Percentiles rank a stretch among this genome's conserved stretches.
These are phyloP conservation scores for Emydura subglobosa DNA, from an alignment of 2,113 vertebrate species.

Conservation along the genomic window DNA sequence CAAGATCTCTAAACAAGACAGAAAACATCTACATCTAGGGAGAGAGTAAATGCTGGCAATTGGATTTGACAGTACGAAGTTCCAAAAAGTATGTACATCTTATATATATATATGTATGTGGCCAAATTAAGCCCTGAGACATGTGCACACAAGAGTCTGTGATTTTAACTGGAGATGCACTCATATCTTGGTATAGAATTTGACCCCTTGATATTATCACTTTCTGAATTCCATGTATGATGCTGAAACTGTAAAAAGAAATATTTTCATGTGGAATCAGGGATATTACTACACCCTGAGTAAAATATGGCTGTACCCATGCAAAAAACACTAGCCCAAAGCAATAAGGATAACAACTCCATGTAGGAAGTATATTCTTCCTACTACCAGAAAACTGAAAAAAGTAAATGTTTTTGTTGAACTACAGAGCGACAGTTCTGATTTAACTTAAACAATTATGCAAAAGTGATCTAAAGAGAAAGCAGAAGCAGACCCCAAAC, in stretches of 20 bases:
- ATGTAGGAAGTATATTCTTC: not conserved
- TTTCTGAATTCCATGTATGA: not conserved
- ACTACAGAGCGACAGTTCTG: not conserved
- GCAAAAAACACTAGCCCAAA: not conserved
- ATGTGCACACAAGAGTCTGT: fast-evolving
- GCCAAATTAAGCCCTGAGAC: not conserved
- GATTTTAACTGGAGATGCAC: not conserved
- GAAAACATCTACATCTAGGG: not conserved
- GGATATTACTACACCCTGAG: not conserved
- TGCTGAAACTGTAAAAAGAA: not conserved
- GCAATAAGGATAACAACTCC: too few species aligned
- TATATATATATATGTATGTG: not conserved
- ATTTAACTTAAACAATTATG: not conserved
- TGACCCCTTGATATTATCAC: not conserved
- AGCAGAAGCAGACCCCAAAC: not conserved
- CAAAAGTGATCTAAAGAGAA: not conserved
- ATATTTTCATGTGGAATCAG: not conserved
- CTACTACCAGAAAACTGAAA: not conserved
- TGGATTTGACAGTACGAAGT: not conserved
- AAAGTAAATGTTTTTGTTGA: not conserved
- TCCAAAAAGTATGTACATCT: not conserved
- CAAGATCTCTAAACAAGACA: not conserved
- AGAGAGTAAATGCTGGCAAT: not conserved
- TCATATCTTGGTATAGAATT: not conserved
- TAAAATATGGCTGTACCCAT: fast-evolving